A percentile compares a stretch with the other conserved stretches of the same genome.
phyloP scores from a whole-genome alignment of 2,113 vertebrate genomes.

The Anser cygnoides region DNA sequence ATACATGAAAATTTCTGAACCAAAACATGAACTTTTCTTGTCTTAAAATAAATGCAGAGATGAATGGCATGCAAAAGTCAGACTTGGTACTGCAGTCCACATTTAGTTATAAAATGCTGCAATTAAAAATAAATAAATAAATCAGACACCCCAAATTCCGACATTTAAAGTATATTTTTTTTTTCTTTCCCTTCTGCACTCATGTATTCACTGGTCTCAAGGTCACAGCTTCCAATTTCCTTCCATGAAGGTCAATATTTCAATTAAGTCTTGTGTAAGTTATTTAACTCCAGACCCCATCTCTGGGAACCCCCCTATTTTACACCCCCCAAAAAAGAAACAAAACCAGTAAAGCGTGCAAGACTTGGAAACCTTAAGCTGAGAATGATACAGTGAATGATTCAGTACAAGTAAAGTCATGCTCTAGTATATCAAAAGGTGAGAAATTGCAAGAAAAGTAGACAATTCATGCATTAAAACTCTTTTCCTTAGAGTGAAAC shows the following conservation, averaged over 20 bases:
- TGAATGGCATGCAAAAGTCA: neutral
- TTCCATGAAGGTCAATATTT: neutral
- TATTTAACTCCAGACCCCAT: neutral
- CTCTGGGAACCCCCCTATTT: neutral
- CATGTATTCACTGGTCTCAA: neutral
- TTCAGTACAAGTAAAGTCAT: neutral
- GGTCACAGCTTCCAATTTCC: neutral
- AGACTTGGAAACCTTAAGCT: neutral
- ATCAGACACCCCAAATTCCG: neutral
- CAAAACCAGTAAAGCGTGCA: neutral
- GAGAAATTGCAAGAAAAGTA: neutral
- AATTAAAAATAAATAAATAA: neutral
- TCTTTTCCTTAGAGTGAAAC: neutral
- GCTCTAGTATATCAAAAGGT: neutral
- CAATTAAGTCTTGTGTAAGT: neutral
- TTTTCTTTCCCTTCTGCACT: neutral
- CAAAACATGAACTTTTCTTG: neutral
- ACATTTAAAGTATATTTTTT: neutral
- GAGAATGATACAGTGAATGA: neutral
- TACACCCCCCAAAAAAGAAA: neutral
- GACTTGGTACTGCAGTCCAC: neutral
- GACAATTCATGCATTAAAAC: neutral
- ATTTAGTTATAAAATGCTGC: neutral
- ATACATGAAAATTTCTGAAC: neutral
- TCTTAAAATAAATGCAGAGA: neutral